Conservation (phyloP, 2,888 invertebrate genomes). For the Conistra vaccinii region DNA sequence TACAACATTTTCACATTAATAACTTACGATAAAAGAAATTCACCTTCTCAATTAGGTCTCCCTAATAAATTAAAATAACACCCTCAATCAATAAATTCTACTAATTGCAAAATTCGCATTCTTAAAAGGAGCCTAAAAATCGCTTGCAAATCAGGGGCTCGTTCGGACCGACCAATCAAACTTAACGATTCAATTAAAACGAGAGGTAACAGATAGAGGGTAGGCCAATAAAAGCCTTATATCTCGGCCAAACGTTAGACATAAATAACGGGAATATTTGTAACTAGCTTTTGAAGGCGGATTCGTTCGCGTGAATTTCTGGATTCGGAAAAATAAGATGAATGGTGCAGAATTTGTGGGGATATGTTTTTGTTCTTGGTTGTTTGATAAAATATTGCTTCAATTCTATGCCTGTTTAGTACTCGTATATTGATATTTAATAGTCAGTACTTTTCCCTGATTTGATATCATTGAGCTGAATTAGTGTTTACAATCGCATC, state of each 20-base stretch:
- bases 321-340: slow-evolving; percentile 57
- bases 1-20: slow-evolving; percentile 1
- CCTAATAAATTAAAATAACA: slow-evolving; percentile 55
- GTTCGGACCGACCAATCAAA: slow-evolving; percentile 73
- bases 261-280: slow-evolving; percentile 78
- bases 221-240: slow-evolving; percentile 80
- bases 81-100: slow-evolving; percentile 51
- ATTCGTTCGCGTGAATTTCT: slow-evolving; percentile 48
- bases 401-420: background rate
- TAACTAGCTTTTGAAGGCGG: slow-evolving; percentile 50
- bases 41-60: slow-evolving; percentile 18
- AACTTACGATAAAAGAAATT: slow-evolving; percentile 33
- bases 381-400: slow-evolving; percentile 1
- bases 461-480: background rate
- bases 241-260: slow-evolving; percentile 77
- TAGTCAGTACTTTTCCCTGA: background rate
- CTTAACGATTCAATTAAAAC: slow-evolving; percentile 82
- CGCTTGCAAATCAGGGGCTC: slow-evolving; percentile 56
- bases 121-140: slow-evolving; percentile 59
- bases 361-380: slow-evolving; percentile 41
- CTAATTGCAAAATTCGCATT: slow-evolving; percentile 58
- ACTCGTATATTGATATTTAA: background rate
- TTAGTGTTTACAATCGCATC: no score
- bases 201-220: slow-evolving; percentile 72
- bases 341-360: slow-evolving; percentile 74